Conservation (phyloP, 2,113 vertebrate genomes). For the Saimiri boliviensis region DNA sequence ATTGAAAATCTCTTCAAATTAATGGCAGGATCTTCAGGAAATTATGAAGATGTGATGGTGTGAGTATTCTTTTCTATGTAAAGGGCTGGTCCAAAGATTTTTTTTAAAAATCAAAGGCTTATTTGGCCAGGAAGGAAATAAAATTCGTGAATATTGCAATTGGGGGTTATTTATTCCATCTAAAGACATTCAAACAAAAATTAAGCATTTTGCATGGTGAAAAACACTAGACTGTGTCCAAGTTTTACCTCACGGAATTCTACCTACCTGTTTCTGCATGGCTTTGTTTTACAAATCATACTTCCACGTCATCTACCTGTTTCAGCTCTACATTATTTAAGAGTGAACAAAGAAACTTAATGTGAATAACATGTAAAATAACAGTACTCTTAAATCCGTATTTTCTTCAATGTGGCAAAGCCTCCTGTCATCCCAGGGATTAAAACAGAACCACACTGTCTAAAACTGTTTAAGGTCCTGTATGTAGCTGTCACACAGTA, state of each 20-base stretch:
- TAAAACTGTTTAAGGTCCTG: background rate
- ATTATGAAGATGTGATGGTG: background rate
- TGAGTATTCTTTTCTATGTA: background rate
- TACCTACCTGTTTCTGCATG: background rate
- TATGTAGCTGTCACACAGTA: background rate
- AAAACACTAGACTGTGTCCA: background rate
- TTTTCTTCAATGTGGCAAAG: background rate
- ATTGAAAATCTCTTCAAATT: background rate
- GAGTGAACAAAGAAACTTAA: background rate
- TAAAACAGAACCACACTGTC: background rate
- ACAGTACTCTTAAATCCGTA: background rate
- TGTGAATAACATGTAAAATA: background rate
- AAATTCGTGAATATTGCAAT: background rate
- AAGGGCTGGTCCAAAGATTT: background rate
- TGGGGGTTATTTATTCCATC: background rate
- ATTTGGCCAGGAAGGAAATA: background rate
- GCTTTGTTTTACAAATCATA: background rate
- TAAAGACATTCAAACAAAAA: background rate
- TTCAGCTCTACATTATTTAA: background rate
- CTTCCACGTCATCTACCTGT: background rate
- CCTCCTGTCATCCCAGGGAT: background rate
- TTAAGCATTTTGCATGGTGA: background rate
- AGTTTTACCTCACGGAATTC: background rate
- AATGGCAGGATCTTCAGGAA: background rate
- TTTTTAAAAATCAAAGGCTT: background rate